Evolutionary conservation across 2,888 invertebrate genomes (phyloP).

Genomic region (Thumatha senex): DNA sequence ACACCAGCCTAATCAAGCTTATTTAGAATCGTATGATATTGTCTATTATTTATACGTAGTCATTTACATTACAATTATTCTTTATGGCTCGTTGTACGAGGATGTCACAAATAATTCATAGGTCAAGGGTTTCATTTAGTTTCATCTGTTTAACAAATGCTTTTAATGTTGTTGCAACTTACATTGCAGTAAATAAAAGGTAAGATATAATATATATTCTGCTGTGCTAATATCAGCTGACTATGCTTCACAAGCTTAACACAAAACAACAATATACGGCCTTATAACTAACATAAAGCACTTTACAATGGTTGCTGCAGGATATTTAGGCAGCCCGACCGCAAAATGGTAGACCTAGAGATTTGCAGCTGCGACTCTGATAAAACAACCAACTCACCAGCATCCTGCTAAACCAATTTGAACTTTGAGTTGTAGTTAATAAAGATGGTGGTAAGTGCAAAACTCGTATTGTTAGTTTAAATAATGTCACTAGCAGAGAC

Average conservation of each 20-base stretch:
- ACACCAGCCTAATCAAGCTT: no score
- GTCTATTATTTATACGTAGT: no score
- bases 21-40: no score
- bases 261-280: slow-evolving; percentile 28
- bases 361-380: slow-evolving; percentile 60
- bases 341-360: slow-evolving; percentile 62
- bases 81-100: no score
- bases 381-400: background rate
- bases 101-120: no score
- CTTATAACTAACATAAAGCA: slow-evolving; percentile 34
- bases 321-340: slow-evolving; percentile 64
- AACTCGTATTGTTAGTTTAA: slow-evolving; percentile 4
- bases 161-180: no score
- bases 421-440: background rate
- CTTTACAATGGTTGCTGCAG: slow-evolving; percentile 50
- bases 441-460: background rate
- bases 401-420: slow-evolving; percentile 10
- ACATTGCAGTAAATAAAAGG: no score
- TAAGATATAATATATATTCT: no score
- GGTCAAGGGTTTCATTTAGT: no score
- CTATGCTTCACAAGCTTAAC: slow-evolving; percentile 5
- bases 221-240: background rate
- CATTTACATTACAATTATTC: no score
- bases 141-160: no score
- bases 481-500: slow-evolving; percentile 27